Evolutionary conservation across 92 coral and sea anemone species (phyloP), one percentile per base, ranked within the genome.

Genomic region (Phymanthus crucifer): DNA sequence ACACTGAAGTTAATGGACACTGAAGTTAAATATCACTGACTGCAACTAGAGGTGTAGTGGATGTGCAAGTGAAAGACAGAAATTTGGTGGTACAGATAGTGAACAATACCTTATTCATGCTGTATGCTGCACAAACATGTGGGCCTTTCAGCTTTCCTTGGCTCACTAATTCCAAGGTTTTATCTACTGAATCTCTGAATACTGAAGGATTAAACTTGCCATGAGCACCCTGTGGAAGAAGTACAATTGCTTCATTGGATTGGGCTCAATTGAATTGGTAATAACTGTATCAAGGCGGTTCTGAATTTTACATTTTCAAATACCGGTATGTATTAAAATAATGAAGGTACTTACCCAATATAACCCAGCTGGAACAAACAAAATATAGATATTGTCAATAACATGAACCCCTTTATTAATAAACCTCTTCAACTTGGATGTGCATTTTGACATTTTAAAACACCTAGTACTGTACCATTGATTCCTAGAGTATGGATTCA

Each of bases 141-240:
- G 97, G 98, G 65, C 97, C 97, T 56, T 85, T 94, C 0, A 95
- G 88, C 71, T 85, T 88, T 14, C 91, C 90, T 66, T 93, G 80
- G 33, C 81, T 87, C 16, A 82, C 16, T 13, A 93, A 67, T 67
- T 79, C 88, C 19, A 95, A 77, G 3, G 89, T 68, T 36, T 93
- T 87, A 38, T 84, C 79, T 0, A 93, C 84, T 50, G 93, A 90
- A 12, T 84, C 91, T 29, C 76, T 74, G 0, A 95, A 81, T 14
- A 95, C 66, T 69, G 75, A 81, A 32, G 98, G 98, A 45, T 88
- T 89, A 72, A 85, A 78, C 82, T 91, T 88, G 40, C 67, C 77
- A 78, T 93, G 91, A n/a, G 98, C 90, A 33, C 98, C 98, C 98
- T 95, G 45, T n/a, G 18, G 48, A 10, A 10, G 13, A 10, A 43